Conservation (phyloP, 2,888 invertebrate species). For the Eucera pruinosa region DNA sequence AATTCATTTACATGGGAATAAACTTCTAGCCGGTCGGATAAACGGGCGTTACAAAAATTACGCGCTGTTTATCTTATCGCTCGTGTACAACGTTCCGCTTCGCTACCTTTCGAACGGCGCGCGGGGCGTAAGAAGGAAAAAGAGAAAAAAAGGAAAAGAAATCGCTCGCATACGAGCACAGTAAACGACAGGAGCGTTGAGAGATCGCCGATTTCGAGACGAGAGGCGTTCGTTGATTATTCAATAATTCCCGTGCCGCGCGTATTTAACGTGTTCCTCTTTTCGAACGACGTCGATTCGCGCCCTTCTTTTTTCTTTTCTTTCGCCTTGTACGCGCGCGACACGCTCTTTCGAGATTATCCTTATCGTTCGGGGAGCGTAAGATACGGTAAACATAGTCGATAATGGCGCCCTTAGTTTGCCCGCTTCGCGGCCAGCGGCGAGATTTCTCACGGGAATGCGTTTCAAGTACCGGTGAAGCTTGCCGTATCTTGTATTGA, state of each 20-base stretch:
- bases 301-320: too few species aligned
- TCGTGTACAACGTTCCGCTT: conserved; percentile 29
- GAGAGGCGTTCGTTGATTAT: conserved; percentile 12
- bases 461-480: conserved; percentile 35
- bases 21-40: conserved; percentile 24
- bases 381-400: conserved; percentile 57
- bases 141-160: too few species aligned
- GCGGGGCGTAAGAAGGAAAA: too few species aligned
- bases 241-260: conserved; percentile 42
- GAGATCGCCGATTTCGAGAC: conserved; percentile 6
- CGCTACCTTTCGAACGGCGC: conserved; percentile 17
- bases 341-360: conserved; percentile 36
- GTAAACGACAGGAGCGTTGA: too few species aligned
- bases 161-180: too few species aligned
- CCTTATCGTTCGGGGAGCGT: conserved; percentile 59
- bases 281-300: too few species aligned
- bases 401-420: conserved; percentile 49
- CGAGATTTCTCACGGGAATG: conserved; percentile 43
- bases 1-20: conserved; percentile 30
- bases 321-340: too few species aligned
- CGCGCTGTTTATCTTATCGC: conserved; percentile 36
- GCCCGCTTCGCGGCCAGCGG: conserved; percentile 13
- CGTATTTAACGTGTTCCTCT: not conserved
- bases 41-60: conserved; percentile 33
- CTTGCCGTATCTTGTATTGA: conserved; percentile 56